Conservation (phyloP, 2,113 vertebrate species). For the Smithornis capensis region DNA sequence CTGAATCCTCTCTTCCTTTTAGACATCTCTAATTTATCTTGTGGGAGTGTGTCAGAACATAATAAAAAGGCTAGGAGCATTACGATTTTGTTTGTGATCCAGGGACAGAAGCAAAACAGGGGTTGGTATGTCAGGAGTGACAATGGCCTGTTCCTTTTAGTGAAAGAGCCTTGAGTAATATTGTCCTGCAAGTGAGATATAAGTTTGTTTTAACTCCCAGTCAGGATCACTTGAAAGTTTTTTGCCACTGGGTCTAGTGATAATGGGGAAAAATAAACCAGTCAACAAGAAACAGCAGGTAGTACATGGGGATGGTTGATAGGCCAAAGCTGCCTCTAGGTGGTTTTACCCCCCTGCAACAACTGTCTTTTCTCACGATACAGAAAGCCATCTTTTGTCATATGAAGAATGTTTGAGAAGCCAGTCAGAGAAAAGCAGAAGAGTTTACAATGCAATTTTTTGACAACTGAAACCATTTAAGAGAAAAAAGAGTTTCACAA, state of each 20-base stretch:
- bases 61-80: neutral
- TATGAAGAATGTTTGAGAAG: neutral
- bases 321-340: neutral
- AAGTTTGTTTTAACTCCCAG: neutral
- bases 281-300: neutral
- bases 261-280: neutral
- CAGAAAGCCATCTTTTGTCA: neutral
- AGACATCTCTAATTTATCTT: neutral
- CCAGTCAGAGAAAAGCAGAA: neutral
- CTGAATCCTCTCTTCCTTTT: neutral
- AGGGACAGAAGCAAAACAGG: neutral
- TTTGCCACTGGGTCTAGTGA: neutral
- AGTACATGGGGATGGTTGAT: neutral
- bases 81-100: neutral
- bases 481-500: neutral
- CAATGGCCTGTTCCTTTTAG: neutral
- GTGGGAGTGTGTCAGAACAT: neutral
- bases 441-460: neutral
- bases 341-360: accelerated
- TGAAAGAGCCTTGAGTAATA: neutral
- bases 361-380: neutral
- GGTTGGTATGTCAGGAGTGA: neutral
- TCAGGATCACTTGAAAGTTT: neutral
- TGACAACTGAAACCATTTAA: neutral
- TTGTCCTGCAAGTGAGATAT: neutral